These are phyloP conservation scores for Sphenopsis melanotis DNA, from an alignment of 2,797 vertebrate species.

Conservation along the genomic window DNA sequence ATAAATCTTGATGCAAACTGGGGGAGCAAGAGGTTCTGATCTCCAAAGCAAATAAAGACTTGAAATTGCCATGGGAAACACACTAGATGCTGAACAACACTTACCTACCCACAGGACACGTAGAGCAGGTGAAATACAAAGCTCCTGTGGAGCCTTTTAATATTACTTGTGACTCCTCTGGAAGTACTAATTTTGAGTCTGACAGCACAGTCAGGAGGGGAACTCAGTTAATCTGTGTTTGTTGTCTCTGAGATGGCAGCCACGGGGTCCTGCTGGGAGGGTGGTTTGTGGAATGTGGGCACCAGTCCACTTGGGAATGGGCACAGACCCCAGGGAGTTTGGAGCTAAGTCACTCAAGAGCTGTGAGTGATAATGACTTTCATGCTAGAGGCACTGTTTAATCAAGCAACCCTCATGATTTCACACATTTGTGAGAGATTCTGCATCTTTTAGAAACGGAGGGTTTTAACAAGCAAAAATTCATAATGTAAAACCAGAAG, in stretches of 20 bases:
- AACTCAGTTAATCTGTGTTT: not conserved
- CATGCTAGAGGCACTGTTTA: not conserved
- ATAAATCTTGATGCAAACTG: not conserved
- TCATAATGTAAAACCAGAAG: not conserved
- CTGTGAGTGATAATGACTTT: not conserved
- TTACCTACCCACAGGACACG: not conserved
- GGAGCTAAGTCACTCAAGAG: not conserved
- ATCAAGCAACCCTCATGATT: not conserved
- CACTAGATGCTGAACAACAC: not conserved
- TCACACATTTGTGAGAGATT: not conserved
- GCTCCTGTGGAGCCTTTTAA: not conserved
- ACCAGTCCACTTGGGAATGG: not conserved
- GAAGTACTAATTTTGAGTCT: not conserved
- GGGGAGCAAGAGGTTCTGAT: not conserved
- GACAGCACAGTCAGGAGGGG: not conserved
- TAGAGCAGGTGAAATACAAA: not conserved
- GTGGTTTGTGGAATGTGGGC: not conserved
- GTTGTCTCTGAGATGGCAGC: not conserved
- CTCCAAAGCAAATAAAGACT: not conserved
- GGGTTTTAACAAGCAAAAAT: not conserved
- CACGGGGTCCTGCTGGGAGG: not conserved
- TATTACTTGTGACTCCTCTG: not conserved
- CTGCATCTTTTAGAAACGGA: not conserved
- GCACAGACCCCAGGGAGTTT: not conserved
- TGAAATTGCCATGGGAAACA: not conserved